These are phyloP conservation scores for Apogon hyalosoma DNA, from an alignment of 2,797 vertebrate genomes.

Conservation along the genomic window DNA sequence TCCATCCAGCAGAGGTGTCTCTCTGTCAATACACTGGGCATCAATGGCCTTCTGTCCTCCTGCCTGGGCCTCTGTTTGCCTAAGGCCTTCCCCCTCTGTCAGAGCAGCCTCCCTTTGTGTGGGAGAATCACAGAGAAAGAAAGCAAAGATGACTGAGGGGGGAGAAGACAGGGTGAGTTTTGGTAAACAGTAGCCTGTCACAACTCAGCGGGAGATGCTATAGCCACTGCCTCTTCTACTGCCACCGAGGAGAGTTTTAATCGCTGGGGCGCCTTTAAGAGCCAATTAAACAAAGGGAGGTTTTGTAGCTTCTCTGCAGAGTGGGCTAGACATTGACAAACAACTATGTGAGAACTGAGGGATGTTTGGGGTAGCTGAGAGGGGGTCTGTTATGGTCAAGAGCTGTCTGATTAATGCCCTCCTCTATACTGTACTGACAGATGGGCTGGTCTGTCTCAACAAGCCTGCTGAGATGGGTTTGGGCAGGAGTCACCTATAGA, in stretches of 20 bases:
- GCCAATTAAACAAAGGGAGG: slow-evolving; percentile 71
- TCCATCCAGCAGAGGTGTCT: slow-evolving; percentile 44
- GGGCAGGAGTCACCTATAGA: slow-evolving; percentile 34
- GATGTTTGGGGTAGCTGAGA: slow-evolving; percentile 51
- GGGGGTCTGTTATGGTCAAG: slow-evolving; percentile 56
- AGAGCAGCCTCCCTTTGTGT: slow-evolving; percentile 70
- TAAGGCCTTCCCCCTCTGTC: slow-evolving; percentile 65
- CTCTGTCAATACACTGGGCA: slow-evolving; percentile 65
- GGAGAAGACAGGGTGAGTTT: slow-evolving; percentile 52
- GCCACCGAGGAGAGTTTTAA: slow-evolving; percentile 63
- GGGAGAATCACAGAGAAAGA: slow-evolving; percentile 66
- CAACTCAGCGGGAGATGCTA: slow-evolving; percentile 67
- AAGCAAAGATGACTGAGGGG: slow-evolving; percentile 66
- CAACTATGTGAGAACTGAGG: slow-evolving; percentile 69
- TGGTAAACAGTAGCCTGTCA: slow-evolving; percentile 78
- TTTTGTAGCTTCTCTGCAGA: slow-evolving; percentile 63
- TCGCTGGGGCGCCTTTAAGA: slow-evolving; percentile 65
- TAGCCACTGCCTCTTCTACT: slow-evolving; percentile 43
- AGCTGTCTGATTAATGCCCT: slow-evolving; percentile 64
- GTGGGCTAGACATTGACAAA: slow-evolving; percentile 61
- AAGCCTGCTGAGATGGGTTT: slow-evolving; percentile 30
- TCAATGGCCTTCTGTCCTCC: slow-evolving; percentile 77
- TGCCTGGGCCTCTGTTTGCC: slow-evolving; percentile 75
- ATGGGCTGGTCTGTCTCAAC: slow-evolving; percentile 34
- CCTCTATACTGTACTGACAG: slow-evolving; percentile 53